Conservation (phyloP, 2,113 vertebrate species). For the Gavialis gangeticus region DNA sequence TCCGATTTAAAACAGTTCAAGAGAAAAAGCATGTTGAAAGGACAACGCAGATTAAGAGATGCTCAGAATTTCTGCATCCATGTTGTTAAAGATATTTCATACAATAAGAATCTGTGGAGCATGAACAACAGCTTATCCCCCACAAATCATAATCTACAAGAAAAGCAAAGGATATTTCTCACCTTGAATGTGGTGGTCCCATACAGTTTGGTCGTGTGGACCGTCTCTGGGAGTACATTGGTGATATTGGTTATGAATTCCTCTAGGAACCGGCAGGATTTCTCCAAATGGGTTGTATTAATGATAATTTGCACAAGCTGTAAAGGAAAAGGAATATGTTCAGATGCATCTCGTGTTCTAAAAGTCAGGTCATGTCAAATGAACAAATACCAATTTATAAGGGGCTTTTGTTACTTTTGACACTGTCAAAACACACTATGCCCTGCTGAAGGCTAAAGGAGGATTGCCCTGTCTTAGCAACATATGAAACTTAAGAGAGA, state of each 20-base stretch:
- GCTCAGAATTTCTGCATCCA: background rate
- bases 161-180: background rate
- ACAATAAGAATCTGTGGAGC: background rate
- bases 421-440: background rate
- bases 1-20: background rate
- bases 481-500: slow-evolving; percentile 55
- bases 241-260: slow-evolving; percentile 99
- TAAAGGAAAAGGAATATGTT: background rate
- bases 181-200: slow-evolving; percentile 98
- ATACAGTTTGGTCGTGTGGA: slow-evolving; percentile 94
- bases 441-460: slow-evolving; percentile 25
- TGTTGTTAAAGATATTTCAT: background rate
- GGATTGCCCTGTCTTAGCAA: slow-evolving; percentile 52
- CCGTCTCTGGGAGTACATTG: slow-evolving; percentile 91
- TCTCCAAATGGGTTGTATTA: slow-evolving; percentile 96
- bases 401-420: background rate
- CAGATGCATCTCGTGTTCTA: background rate
- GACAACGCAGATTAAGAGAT: background rate
- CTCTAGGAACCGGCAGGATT: slow-evolving; percentile 94
- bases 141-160: fast-evolving
- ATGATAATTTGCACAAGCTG: slow-evolving; percentile 99
- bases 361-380: background rate
- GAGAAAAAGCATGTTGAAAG: background rate
- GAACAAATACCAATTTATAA: fast-evolving
- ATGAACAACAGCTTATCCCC: fast-evolving